phyloP scores from a whole-genome alignment of 1,140 invertebrate genomes.

The Lethrus apterus region DNA sequence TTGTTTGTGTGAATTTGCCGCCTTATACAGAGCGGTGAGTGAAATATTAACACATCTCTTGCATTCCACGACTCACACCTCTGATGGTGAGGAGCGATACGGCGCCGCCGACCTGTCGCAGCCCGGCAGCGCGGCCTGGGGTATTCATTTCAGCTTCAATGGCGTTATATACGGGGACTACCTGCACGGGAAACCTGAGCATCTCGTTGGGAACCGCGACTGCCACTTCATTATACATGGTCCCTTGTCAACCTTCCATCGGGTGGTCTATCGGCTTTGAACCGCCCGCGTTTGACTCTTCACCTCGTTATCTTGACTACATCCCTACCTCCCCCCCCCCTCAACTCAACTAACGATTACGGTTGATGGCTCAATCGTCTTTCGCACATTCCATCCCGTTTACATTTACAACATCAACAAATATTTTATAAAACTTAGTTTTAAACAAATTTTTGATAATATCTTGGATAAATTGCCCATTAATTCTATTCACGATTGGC shows the following conservation, averaged over 20 bases:
- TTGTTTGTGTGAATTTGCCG: slow-evolving; percentile 22
- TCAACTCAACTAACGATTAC: slow-evolving; percentile 4
- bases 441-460: no score
- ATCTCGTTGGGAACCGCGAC: slow-evolving; percentile 19
- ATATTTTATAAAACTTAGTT: no score
- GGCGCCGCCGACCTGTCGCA: slow-evolving; percentile 28
- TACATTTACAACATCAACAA: no score
- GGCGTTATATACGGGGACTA: slow-evolving; percentile 15
- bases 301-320: slow-evolving; percentile 25
- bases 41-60: slow-evolving; percentile 31
- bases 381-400: slow-evolving; percentile 28
- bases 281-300: slow-evolving; percentile 19
- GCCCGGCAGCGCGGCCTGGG: slow-evolving; percentile 13
- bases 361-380: slow-evolving; percentile 28
- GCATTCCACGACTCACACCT: slow-evolving; percentile 29
- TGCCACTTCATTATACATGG: slow-evolving; percentile 27
- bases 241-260: slow-evolving; percentile 27
- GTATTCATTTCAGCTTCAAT: slow-evolving; percentile 18
- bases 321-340: no score
- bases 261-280: slow-evolving; percentile 24
- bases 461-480: no score
- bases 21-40: slow-evolving; percentile 21
- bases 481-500: no score
- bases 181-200: slow-evolving; percentile 22
- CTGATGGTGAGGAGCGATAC: slow-evolving; percentile 30